phyloP scores from a whole-genome alignment of 2,113 vertebrate species.

The Phylloscopus trochilus region DNA sequence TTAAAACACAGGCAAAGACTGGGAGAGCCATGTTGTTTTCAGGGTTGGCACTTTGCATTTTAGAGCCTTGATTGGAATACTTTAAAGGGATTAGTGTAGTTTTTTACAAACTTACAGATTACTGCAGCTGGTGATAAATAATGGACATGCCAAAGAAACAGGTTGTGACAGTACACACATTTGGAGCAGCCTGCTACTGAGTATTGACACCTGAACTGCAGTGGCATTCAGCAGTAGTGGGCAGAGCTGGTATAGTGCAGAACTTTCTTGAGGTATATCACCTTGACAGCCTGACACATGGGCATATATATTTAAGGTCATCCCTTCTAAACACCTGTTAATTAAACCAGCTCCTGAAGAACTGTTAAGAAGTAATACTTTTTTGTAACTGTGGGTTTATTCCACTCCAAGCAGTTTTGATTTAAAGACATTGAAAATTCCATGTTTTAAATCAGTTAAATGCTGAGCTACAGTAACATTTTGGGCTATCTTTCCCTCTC shows the following conservation, averaged over 20 bases:
- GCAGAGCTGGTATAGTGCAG: background rate
- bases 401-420: background rate
- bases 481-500: background rate
- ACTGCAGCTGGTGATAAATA: background rate
- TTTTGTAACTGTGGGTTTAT: background rate
- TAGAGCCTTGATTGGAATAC: background rate
- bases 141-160: background rate
- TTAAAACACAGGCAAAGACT: background rate
- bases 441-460: background rate
- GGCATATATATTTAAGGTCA: background rate
- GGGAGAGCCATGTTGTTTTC: background rate
- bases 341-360: background rate
- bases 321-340: background rate
- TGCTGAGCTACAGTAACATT: background rate
- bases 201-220: accelerated
- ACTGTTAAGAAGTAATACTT: background rate
- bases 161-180: background rate
- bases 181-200: background rate
- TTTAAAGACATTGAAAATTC: background rate
- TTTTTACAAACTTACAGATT: background rate
- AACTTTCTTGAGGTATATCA: background rate
- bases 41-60: background rate
- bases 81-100: background rate
- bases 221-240: background rate
- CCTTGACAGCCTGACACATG: background rate